Conservation (phyloP, 2,113 vertebrate species). For the Elanus axillaris region DNA sequence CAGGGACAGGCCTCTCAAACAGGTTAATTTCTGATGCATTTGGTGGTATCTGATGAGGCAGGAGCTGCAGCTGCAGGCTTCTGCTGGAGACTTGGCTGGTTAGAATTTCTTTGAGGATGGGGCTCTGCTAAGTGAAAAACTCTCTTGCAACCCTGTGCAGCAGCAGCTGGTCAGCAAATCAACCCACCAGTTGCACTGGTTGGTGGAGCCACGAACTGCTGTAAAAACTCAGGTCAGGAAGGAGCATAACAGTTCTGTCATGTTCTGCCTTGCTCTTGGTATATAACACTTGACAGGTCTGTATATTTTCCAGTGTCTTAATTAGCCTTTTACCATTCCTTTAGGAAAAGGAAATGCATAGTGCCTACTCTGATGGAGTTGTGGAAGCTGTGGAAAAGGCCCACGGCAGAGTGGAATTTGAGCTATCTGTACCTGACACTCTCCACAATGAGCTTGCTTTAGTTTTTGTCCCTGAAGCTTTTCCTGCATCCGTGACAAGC, state of each 20-base stretch:
- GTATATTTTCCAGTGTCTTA: background rate
- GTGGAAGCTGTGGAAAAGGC: background rate
- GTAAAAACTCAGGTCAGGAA: background rate
- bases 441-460: background rate
- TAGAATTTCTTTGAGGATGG: background rate
- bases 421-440: background rate
- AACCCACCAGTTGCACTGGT: background rate
- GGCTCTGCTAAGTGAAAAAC: background rate
- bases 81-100: background rate
- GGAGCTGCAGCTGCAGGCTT: background rate
- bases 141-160: background rate
- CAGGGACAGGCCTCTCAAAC: background rate
- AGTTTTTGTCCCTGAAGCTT: background rate
- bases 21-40: too few relatives aligned
- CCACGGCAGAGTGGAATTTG: background rate
- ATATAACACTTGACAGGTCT: background rate
- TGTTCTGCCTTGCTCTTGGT: background rate
- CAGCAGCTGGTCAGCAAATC: background rate
- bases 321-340: background rate
- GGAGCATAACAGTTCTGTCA: background rate
- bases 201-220: accelerated
- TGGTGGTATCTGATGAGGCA: background rate
- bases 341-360: background rate
- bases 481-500: background rate
- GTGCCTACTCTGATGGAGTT: background rate